phyloP scores from a whole-genome alignment of 1,140 invertebrate species.

The Drosophila biarmipes region DNA sequence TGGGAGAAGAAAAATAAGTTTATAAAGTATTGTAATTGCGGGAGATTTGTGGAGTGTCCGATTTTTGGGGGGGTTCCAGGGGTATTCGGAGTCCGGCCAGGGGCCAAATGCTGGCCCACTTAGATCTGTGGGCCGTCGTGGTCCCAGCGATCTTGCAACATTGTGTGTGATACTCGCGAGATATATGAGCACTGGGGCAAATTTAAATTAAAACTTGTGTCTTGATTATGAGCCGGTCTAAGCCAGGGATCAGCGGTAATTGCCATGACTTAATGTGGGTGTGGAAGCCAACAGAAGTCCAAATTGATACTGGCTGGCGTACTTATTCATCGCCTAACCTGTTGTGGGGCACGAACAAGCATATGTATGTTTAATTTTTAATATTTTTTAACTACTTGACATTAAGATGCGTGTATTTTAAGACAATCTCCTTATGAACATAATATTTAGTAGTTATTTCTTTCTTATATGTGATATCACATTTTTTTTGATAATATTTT shows the following conservation, averaged over 20 bases:
- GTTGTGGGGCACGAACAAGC: not conserved
- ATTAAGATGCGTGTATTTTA: too few relatives aligned
- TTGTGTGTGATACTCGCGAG: conserved; percentile 22
- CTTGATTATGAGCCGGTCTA: conserved; percentile 37
- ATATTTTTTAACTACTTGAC: too few relatives aligned
- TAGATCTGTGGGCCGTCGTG: conserved; percentile 33
- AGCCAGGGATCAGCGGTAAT: conserved; percentile 36
- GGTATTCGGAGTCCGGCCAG: conserved; percentile 33
- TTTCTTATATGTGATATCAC: too few relatives aligned
- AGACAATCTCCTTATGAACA: too few relatives aligned
- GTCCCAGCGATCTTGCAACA: conserved; percentile 57
- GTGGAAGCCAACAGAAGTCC: conserved; percentile 34
- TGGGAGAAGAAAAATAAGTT: conserved; percentile 38
- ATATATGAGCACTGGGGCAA: conserved; percentile 41
- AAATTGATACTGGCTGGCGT: conserved; percentile 4
- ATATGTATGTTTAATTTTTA: too few relatives aligned
- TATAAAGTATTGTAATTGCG: conserved; percentile 53
- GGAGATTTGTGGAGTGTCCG: conserved; percentile 45
- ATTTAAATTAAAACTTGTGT: conserved; percentile 52
- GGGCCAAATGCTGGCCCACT: conserved; percentile 43
- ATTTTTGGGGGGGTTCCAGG: not conserved
- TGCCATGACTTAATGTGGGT: conserved; percentile 37
- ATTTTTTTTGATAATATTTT: too few relatives aligned
- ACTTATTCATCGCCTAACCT: conserved; percentile 5
- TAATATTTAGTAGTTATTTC: too few relatives aligned